A percentile compares a stretch with the other conserved stretches of the same genome.
Evolutionary conservation across 2,113 vertebrate species (phyloP).

Genomic region (Mus musculus): GRCm39 chr2:117331001-117331500

Average conservation of each 20-base stretch:
- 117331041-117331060: neutral
- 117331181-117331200: neutral
- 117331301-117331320: constrained; percentile 3
- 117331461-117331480: neutral
- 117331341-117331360: neutral
- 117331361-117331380: neutral
- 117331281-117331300: neutral
- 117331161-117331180: neutral
- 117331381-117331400: neutral
- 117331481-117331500: neutral
- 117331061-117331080: neutral
- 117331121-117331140: neutral
- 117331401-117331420: neutral
- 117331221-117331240: accelerated
- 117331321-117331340: neutral
- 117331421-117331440: neutral
- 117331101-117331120: neutral
- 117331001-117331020: neutral
- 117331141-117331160: neutral
- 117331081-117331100: neutral
- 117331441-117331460: neutral
- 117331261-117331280: neutral
- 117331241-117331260: neutral
- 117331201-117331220: neutral
- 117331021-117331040: neutral